Evolutionary conservation across 2,113 vertebrate species (phyloP), one percentile per base, ranked within the genome.

Genomic region (Camelus bactrianus): DNA sequence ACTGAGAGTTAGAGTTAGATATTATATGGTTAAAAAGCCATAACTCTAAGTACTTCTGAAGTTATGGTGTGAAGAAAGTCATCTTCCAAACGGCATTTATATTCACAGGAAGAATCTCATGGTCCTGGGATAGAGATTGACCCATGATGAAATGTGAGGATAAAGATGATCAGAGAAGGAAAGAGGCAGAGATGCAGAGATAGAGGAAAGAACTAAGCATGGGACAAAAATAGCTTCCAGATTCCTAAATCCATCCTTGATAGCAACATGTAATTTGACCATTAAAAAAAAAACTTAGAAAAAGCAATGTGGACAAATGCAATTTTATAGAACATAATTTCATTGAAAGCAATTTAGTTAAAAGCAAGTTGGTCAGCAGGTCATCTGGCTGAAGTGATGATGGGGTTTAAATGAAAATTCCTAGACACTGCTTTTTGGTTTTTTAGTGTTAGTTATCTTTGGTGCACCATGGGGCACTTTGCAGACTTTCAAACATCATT

Each of bases 301-400:
- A 81, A 81, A 94, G 17, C 6, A 35, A 46, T 94, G 72, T 91
- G 30, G 19, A 64, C 35, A 93, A 91, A 38, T 76, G 14, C 2
- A 94, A 95, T 19, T 95, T 95, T 62, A 87, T 42, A 42, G 42
- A 79, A 46, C 30, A 62, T 60, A 90, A 52, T 79, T 90, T 81
- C 28, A 1, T n/a, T 72, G 80, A 94, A 83, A 93, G 28, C 17
- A 76, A 77, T 82, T 86, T 69, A 81, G 50, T 32, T 90, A 93
- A 92, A 94, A 60, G 26, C 24, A 89, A 92, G 42, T 72, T 92
- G 73, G 17, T 94, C 73, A 94, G 13, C 28, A 93, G 84, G 20
- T 83, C 83, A 80, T 90, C 72, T 73, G 30, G 4, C 26, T 92
- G 54, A 95, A 95, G 60, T 84, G 32, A 76, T 65, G 48, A 64